phyloP scores from a whole-genome alignment of 2,888 invertebrate species.

The Zeuzera pyrina region DNA sequence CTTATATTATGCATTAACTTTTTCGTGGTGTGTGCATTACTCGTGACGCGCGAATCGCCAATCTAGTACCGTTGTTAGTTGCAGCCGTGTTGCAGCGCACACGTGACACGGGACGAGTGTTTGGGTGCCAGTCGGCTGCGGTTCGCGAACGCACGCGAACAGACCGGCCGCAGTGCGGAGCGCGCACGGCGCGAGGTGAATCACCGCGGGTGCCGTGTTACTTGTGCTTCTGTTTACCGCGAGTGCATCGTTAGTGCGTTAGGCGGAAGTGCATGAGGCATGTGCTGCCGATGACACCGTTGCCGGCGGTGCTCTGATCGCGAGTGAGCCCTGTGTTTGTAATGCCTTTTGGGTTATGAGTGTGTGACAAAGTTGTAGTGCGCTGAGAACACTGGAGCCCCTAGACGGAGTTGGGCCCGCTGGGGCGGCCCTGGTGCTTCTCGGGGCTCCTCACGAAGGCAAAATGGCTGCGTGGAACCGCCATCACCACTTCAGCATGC shows the following conservation, averaged over 20 bases:
- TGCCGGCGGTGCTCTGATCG: constrained; percentile 55
- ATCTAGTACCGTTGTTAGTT: constrained; percentile 40
- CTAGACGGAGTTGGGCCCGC: constrained; percentile 75
- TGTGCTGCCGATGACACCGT: constrained; percentile 68
- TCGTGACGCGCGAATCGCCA: constrained; percentile 44
- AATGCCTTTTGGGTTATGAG: constrained; percentile 69
- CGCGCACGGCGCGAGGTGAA: constrained; percentile 57
- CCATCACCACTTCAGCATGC: constrained; percentile 80
- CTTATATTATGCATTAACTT: constrained; percentile 41
- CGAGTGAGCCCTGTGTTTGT: constrained; percentile 50
- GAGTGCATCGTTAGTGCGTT: constrained; percentile 63
- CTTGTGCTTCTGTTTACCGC: constrained; percentile 64
- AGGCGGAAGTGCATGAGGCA: constrained; percentile 65
- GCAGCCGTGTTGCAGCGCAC: constrained; percentile 40
- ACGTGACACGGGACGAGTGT: constrained; percentile 61
- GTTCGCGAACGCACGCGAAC: constrained; percentile 47
- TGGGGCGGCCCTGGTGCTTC: constrained; percentile 74
- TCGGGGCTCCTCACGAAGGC: constrained; percentile 74
- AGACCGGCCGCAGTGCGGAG: constrained; percentile 62
- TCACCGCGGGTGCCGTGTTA: constrained; percentile 62
- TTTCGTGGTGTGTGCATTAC: constrained; percentile 39
- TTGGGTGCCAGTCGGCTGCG: constrained; percentile 62
- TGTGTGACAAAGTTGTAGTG: constrained; percentile 70
- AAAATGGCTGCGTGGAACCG: constrained; percentile 82
- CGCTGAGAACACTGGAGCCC: constrained; percentile 75